These are phyloP conservation scores for Thaumetopoea pityocampa DNA, from an alignment of 1,140 invertebrate species.

Conservation along the genomic window DNA sequence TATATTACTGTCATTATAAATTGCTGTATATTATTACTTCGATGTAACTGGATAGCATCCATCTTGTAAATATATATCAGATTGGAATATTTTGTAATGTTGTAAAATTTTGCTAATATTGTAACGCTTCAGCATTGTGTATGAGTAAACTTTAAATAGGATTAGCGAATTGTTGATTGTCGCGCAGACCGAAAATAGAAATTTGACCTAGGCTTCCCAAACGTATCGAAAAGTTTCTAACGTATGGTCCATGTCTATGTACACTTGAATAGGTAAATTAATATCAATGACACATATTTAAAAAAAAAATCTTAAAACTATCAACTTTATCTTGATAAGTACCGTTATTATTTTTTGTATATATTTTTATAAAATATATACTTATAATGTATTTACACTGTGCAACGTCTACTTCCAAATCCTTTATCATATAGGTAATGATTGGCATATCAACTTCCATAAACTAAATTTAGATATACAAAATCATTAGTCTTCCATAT, in stretches of 20 bases:
- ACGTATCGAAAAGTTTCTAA: conserved; percentile 33
- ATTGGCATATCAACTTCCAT: conserved; percentile 74
- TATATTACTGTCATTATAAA: conserved; percentile 46
- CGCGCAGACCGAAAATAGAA: conserved; percentile 28
- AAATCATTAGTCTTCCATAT: conserved; percentile 72
- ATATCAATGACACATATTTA: conserved; percentile 73
- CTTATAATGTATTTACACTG: conserved; percentile 63
- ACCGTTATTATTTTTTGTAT: conserved; percentile 65
- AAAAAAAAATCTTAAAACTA: conserved; percentile 54
- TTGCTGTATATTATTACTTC: conserved; percentile 54
- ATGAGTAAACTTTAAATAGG: conserved; percentile 51
- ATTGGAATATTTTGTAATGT: conserved; percentile 57
- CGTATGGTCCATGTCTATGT: conserved; percentile 60
- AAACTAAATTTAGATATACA: conserved; percentile 66
- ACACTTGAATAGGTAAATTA: conserved; percentile 47
- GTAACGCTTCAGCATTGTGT: conserved; percentile 56
- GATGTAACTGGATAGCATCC: conserved; percentile 38
- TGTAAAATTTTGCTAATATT: conserved; percentile 71
- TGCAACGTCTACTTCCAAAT: conserved; percentile 66
- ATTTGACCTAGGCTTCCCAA: conserved; percentile 21
- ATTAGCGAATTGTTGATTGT: conserved; percentile 44
- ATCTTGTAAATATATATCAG: conserved; percentile 68
- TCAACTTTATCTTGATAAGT: conserved; percentile 41
- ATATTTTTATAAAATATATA: conserved; percentile 75
- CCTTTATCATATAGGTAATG: conserved; percentile 56